A percentile compares a stretch with the other conserved stretches of the same genome.
These are phyloP conservation scores for Plecotus auritus DNA, from an alignment of 2,113 vertebrate species.

Conservation along the genomic window DNA sequence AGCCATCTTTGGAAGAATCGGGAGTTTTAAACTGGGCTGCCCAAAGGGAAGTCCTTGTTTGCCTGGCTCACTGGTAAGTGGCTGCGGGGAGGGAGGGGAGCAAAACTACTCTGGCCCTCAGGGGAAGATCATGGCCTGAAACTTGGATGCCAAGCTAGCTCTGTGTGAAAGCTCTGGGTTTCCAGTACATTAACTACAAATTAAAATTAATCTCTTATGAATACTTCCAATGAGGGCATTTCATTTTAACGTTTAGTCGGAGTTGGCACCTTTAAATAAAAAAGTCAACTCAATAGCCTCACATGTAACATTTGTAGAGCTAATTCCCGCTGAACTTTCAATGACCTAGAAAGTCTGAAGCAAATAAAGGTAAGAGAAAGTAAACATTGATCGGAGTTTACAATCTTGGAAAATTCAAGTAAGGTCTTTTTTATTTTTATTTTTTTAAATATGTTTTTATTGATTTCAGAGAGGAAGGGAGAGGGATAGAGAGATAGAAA, in stretches of 20 bases:
- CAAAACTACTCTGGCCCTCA: not conserved
- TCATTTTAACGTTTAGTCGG: not conserved
- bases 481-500: too few species aligned
- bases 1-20: not conserved
- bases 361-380: not conserved
- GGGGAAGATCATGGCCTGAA: not conserved
- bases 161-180: not conserved
- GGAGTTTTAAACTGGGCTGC: not conserved
- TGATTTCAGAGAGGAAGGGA: too few species aligned
- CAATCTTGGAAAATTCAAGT: not conserved
- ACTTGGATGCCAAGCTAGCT: not conserved
- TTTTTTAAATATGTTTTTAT: too few species aligned
- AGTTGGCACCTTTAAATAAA: not conserved
- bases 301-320: not conserved
- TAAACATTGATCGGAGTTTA: not conserved
- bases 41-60: not conserved
- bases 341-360: not conserved
- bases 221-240: not conserved
- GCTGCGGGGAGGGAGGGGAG: not conserved
- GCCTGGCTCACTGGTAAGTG: not conserved
- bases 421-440: not conserved
- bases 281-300: not conserved
- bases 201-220: not conserved
- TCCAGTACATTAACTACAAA: not conserved
- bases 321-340: not conserved